Evolutionary conservation across 2,888 invertebrate species (phyloP).

Genomic region (Nomada ruficornis): DNA sequence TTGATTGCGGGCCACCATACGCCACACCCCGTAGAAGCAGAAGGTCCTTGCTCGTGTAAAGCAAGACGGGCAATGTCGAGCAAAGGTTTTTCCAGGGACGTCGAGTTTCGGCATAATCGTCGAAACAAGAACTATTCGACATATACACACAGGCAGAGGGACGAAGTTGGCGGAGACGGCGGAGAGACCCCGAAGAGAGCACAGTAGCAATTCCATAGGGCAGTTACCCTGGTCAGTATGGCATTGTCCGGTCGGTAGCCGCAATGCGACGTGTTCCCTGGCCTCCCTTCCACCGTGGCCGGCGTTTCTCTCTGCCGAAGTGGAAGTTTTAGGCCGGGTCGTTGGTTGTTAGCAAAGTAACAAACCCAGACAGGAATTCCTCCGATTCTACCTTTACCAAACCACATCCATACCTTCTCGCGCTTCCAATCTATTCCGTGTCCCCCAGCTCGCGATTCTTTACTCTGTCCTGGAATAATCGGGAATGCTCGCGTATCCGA

Average conservation of each 20-base stretch:
- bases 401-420: constrained; percentile 61
- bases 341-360: constrained; percentile 82
- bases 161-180: constrained; percentile 46
- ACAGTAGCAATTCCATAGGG: constrained; percentile 79
- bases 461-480: not conserved
- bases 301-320: constrained; percentile 54
- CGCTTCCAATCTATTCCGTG: constrained; percentile 22
- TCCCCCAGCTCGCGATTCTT: not conserved
- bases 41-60: not conserved
- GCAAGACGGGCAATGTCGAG: not conserved
- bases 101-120: constrained; percentile 61
- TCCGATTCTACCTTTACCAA: constrained; percentile 55
- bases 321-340: constrained; percentile 79
- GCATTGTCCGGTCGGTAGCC: constrained; percentile 74
- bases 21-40: not conserved
- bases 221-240: constrained; percentile 76
- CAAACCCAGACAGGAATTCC: constrained; percentile 75
- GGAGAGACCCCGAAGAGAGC: constrained; percentile 67
- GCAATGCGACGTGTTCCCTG: constrained; percentile 71
- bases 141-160: constrained; percentile 26
- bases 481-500: too few relatives aligned
- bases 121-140: constrained; percentile 63
- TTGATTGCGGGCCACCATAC: too few relatives aligned
- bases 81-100: constrained; percentile 29
- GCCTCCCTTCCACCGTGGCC: constrained; percentile 33